phyloP scores from a whole-genome alignment of 2,113 vertebrate genomes.

The Thalassarche chlororhynchos region DNA sequence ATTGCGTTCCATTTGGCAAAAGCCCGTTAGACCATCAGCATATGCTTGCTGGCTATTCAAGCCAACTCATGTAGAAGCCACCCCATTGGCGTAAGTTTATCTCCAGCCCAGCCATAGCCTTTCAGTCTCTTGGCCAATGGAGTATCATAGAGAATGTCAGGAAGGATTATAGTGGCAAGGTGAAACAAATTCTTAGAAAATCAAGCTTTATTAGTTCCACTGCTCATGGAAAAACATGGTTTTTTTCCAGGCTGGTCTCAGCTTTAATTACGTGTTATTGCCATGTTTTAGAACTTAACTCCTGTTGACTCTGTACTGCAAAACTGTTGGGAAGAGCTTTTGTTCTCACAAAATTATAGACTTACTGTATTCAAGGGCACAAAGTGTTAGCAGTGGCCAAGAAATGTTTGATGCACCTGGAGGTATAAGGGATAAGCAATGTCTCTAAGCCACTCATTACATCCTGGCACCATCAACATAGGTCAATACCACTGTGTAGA shows the following conservation, averaged over 20 bases:
- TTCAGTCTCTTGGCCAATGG: background rate
- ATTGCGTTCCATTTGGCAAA: background rate
- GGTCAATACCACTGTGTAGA: background rate
- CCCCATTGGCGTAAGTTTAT: background rate
- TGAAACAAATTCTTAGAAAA: conserved; percentile 16
- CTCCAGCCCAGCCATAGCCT: background rate
- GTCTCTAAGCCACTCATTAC: background rate
- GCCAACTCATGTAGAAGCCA: background rate
- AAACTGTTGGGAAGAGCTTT: conserved; percentile 9
- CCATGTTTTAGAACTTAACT: background rate
- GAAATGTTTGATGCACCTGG: background rate
- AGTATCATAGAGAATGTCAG: background rate
- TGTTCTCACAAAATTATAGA: background rate
- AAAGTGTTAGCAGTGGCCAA: background rate
- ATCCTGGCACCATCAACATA: background rate
- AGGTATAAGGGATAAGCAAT: background rate
- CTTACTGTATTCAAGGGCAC: background rate
- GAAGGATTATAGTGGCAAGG: background rate
- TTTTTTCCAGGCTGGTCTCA: background rate
- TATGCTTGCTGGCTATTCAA: background rate
- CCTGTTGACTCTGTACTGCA: background rate
- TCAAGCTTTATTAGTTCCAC: background rate
- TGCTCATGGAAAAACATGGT: background rate
- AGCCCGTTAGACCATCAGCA: background rate
- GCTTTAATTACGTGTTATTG: background rate